phyloP scores from a whole-genome alignment of 2,113 vertebrate genomes.

The Tetrao urogallus region DNA sequence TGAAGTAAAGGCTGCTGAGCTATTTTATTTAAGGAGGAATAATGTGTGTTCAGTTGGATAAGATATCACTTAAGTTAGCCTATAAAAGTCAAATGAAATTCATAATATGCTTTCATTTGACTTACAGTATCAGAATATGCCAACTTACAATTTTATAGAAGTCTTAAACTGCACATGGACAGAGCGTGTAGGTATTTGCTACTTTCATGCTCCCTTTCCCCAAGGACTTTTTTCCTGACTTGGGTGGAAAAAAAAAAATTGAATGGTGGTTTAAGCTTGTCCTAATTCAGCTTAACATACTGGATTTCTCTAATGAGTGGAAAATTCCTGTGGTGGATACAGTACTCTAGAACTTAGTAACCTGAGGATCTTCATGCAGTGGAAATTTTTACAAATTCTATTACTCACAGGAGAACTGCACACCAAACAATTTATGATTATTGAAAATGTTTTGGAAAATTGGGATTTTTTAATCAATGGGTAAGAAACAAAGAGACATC shows the following conservation, averaged over 20 bases:
- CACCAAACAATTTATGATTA: not conserved
- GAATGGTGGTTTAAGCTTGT: not conserved
- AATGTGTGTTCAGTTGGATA: not conserved
- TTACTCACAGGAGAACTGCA: not conserved
- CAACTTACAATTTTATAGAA: not conserved
- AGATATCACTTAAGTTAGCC: not conserved
- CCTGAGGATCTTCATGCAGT: not conserved
- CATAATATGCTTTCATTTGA: not conserved
- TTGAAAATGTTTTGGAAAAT: not conserved
- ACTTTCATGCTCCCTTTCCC: not conserved
- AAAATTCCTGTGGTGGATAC: not conserved
- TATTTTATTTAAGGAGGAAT: slow-evolving; percentile 17
- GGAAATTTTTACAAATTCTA: not conserved
- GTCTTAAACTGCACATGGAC: not conserved
- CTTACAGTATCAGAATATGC: not conserved
- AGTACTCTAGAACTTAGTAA: not conserved
- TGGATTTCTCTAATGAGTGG: not conserved
- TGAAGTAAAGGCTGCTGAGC: not conserved
- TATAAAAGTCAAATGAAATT: not conserved
- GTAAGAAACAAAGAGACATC: not conserved
- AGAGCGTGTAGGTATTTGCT: not conserved
- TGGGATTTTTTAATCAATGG: not conserved
- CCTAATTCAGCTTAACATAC: not conserved
- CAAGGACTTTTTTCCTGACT: not conserved
- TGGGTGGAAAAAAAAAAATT: not conserved